Evolutionary conservation across 2,797 vertebrate species (phyloP), one percentile per base, ranked within the genome.

Genomic region (Alcedo quadribrachys): DNA sequence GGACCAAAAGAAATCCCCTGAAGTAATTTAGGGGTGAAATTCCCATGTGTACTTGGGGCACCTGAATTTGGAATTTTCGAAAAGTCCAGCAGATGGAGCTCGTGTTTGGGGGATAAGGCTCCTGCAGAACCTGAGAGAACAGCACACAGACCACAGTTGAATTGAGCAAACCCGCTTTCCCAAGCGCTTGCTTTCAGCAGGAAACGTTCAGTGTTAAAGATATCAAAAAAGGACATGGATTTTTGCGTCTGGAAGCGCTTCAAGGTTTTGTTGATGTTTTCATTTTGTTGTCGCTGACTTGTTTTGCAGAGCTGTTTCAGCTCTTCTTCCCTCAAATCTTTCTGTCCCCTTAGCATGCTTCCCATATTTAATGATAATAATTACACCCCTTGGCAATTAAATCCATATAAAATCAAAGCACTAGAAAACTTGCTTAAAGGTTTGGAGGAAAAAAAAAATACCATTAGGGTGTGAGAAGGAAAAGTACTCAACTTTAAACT

Each of bases 31-130:
- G 2, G 27, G 18, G n/a, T 40, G n/a, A 28, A 74, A 80, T 42
- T 51, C 27, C 33, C 16, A 0, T 8, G 6, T 30, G 33, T n/a
- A 2, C 1, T 5, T 13, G 50, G 4, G 11, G 3, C 18, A 2
- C 11, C 3, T 5, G n/a, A 19, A 3, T 37, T 48, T 1, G 22
- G 16, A 11, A 3, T 89, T 90, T 93, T 46, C 30, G 76, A 40
- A 67, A 76, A 93, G 85, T 10, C 97, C 97, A 96, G 95, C 96
- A 98, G 98, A 95, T 98, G 97, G 97, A 94, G 96, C 95, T 96
- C 91, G 96, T 96, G 97, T 65, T 93, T 96, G 97, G 94, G 85
- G 70, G 91, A 97, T 28, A 27, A 81, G 63, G 45, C 40, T 66
- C 43, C 2, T 40, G 51, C 28, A n/a, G 45, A 45, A n/a, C 40